These are phyloP conservation scores for Hermetia illucens DNA, from an alignment of 1,140 invertebrate genomes.

Conservation along the genomic window DNA sequence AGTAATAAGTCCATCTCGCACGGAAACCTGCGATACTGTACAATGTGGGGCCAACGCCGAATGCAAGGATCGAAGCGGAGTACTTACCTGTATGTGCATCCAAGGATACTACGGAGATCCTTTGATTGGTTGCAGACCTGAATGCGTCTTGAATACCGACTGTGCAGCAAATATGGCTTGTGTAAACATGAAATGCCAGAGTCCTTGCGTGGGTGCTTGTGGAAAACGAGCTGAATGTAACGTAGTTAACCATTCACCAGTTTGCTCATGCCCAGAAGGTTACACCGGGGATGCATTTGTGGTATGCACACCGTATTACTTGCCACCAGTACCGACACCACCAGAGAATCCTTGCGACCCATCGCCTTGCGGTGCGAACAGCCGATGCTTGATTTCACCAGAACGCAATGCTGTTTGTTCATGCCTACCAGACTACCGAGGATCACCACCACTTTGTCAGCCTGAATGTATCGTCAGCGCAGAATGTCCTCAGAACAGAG, in stretches of 20 bases:
- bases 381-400: slow-evolving; percentile 52
- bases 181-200: slow-evolving; percentile 63
- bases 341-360: slow-evolving; percentile 47
- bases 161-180: slow-evolving; percentile 53
- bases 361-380: slow-evolving; percentile 65
- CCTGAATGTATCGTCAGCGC: slow-evolving; percentile 68
- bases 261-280: slow-evolving; percentile 59
- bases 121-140: slow-evolving; percentile 54
- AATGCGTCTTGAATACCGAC: slow-evolving; percentile 67
- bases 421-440: slow-evolving; percentile 62
- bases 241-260: slow-evolving; percentile 59
- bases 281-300: slow-evolving; percentile 66
- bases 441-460: slow-evolving; percentile 62
- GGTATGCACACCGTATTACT: slow-evolving; percentile 37
- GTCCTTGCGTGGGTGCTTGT: slow-evolving; percentile 64
- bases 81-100: slow-evolving; percentile 46
- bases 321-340: slow-evolving; percentile 20
- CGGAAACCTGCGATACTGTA: slow-evolving; percentile 48
- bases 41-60: slow-evolving; percentile 63
- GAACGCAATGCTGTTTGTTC: slow-evolving; percentile 63
- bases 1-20: slow-evolving; percentile 27
- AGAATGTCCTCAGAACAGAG: slow-evolving; percentile 59
- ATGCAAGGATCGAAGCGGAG: slow-evolving; percentile 44
- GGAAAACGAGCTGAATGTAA: slow-evolving; percentile 59
- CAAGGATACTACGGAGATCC: slow-evolving; percentile 58